Conservation (phyloP, 2,113 vertebrate genomes). For the Sorex araneus region DNA sequence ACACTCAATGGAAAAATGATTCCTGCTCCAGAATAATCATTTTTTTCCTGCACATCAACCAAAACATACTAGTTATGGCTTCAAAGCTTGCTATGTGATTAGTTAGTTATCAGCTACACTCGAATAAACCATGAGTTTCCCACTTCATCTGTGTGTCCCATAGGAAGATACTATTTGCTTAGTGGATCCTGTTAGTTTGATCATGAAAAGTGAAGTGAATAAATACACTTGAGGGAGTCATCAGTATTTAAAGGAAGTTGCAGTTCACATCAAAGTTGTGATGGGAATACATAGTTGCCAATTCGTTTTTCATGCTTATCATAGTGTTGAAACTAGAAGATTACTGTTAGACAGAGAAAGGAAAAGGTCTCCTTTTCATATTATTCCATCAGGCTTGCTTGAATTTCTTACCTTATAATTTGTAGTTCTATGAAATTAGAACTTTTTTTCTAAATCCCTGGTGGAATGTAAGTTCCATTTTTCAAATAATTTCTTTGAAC, state of each 20-base stretch:
- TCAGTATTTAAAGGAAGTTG: conserved; percentile 52
- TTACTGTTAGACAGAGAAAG: conserved; percentile 18
- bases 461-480: conserved; percentile 49
- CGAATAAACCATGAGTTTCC: conserved; percentile 54
- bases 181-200: not conserved
- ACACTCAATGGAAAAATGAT: conserved; percentile 25
- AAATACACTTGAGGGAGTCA: not conserved
- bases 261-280: not conserved
- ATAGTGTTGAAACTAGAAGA: conserved; percentile 23
- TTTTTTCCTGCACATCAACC: not conserved
- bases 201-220: conserved; percentile 30
- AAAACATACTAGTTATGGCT: not conserved
- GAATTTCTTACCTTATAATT: conserved; percentile 51
- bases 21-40: not conserved
- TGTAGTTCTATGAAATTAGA: conserved; percentile 57
- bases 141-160: not conserved
- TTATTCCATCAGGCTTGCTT: conserved; percentile 31
- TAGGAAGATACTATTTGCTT: conserved; percentile 11
- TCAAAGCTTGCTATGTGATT: conserved; percentile 31
- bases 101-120: not conserved
- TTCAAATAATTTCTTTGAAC: conserved; percentile 22
- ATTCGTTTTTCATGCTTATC: conserved; percentile 18
- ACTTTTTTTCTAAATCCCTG: too few species aligned
- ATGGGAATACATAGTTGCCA: not conserved
- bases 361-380: conserved; percentile 5